Percentiles rank a stretch among this genome's conserved stretches.
phyloP scores from a whole-genome alignment of 2,888 invertebrate genomes.

The Tanaodytes sp. region DNA sequence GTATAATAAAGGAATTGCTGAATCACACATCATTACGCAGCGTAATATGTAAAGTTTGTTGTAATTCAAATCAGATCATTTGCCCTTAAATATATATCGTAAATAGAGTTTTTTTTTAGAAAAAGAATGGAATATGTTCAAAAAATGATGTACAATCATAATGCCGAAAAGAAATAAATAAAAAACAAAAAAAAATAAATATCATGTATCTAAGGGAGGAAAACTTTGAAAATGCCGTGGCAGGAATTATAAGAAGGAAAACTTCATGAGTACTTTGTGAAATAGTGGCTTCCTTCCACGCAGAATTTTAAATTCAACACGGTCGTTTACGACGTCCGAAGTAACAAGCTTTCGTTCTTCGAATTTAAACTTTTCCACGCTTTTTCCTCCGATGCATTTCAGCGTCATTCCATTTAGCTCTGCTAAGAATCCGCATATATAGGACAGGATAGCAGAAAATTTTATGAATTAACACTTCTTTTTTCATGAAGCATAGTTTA shows the following conservation, averaged over 20 bases:
- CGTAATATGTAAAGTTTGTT: no score
- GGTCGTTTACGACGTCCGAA: conserved; percentile 55
- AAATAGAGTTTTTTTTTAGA: no score
- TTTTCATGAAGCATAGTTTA: conserved; percentile 22
- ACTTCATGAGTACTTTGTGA: conserved; percentile 55
- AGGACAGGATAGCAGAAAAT: conserved; percentile 37
- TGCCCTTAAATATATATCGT: no score
- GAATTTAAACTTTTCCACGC: conserved; percentile 53
- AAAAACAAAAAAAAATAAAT: conserved; percentile 34
- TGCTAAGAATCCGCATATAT: conserved; percentile 27
- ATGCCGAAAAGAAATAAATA: no score
- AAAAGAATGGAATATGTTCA: no score
- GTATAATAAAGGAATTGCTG: no score
- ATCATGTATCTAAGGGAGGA: conserved; percentile 52
- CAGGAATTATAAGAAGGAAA: conserved; percentile 53
- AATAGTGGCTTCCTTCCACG: conserved; percentile 55
- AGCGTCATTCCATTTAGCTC: conserved; percentile 52
- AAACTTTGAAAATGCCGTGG: conserved; percentile 54
- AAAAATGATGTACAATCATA: no score
- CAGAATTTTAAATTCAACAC: conserved; percentile 55
- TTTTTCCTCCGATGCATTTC: conserved; percentile 47
- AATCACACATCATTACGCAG: no score
- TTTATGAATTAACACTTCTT: conserved; percentile 47
- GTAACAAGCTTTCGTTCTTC: conserved; percentile 55
- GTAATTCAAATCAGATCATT: no score